Evolutionary conservation across 2,888 invertebrate species (phyloP), one percentile per base, ranked within the genome.

Genomic region (Drosophila ustulata): DNA sequence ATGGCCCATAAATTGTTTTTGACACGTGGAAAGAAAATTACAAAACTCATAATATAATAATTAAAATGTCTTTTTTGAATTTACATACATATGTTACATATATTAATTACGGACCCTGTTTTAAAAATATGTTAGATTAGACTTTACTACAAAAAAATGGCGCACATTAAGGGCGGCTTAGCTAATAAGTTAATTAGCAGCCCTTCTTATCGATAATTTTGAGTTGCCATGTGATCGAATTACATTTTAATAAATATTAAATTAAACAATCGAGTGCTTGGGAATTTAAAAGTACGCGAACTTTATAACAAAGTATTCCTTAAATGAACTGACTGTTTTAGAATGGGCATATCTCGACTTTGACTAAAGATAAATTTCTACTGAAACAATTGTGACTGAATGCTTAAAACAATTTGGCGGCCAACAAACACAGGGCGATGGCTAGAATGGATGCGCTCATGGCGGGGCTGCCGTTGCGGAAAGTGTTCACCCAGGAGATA

Each of bases 401-500:
- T 50, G 50, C 47, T 45, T 83, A 91, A 34, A 85, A 78, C 23
- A 89, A 55, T 53, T 80, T 79, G 11, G 71, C 55, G 11, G 45
- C 58, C 25, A 82, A 25, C 0, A 88, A 61, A 28, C 80, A 59
- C 34, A 81, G 26, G 3, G 71, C 65, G 30, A 82, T 25, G 26
- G 85, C 75, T 2, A 80, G 5, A 7, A 75, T 47, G 2, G 91
- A 86, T 2, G 65, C 75, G 23, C 72, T 70, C 1, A 80, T 26
- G 3, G 78, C 65, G 3, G 84, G 68, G 30, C 84, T 82, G 39
- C 78, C 59, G 25, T 58, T 77, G 9, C 74, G 77, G 63, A 78
- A 80, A 0, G 13, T 30, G 1, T 18, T 8, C 1, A 91, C 70
- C 91, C 91, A 91, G 1, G 66, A 28, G 62, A 91, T 82, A 7